Base-by-base conservation (phyloP, 2,888 invertebrate species). In the Lypha dubia region DNA sequence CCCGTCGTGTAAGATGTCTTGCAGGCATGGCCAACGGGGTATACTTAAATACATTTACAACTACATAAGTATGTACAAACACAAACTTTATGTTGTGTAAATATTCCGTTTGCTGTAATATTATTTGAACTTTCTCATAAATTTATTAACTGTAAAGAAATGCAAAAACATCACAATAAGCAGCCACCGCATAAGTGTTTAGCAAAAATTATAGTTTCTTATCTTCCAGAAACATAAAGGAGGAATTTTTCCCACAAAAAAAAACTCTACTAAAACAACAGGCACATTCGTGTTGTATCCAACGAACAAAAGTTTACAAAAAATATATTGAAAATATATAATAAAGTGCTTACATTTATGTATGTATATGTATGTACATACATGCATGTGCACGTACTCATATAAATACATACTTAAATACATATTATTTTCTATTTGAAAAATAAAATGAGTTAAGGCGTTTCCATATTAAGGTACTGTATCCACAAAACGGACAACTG, bases 191-290 rank as follows among this genome's bases (percentile, higher is more conserved):
- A 58, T 53, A 17, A 56, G 17, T 70, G 41, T 44, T 28, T 70
- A 28, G 70, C 28, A 60, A 60, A 60, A 71, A 22, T 58, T 46
- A 9, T 20, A 73, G 35, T 71, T 71, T 60, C 71, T 73, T 73
- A 73, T 73, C 71, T 60, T 46, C 9, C 20, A 60, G 56, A 71
- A 71, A 71, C 71, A 60, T 53, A 68, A 22, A 67, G 17, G 28
- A 35, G 44, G 32, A 17, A 1, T 35, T 53, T 53, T 15, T 4
- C 20, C 17, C 20, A 32, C n/a, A 53, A 53, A 15, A 22, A 35
- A 6, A 15, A 32, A 7, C 17, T 35, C 35, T 35, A 35, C 32
- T 6, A 22, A 20, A 35, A 22, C 51, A 38, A 15, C 6, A 41
- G 5, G 70, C 41, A 28, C 17, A 20, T n/a, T n/a, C n/a, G n/a